Conservation (phyloP, 2,888 invertebrate species). For the Acrobasis consociella region DNA sequence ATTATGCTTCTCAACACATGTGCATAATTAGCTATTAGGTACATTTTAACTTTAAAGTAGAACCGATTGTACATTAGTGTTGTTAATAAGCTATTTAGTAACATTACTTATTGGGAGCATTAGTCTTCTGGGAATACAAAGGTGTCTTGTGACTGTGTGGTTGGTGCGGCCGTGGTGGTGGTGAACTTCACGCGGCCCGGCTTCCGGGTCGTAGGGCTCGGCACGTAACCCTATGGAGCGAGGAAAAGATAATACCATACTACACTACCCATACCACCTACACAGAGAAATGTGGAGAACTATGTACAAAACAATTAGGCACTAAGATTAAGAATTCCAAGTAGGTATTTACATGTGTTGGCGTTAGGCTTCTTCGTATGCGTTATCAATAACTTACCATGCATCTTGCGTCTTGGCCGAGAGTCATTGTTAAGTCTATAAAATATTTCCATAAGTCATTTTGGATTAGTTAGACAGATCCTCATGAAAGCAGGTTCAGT, state of each 20-base stretch:
- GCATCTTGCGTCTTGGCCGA: too few relatives aligned
- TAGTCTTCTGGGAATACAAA: conserved; percentile 59
- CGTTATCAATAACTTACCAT: too few relatives aligned
- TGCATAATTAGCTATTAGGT: too few relatives aligned
- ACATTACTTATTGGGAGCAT: conserved; percentile 27
- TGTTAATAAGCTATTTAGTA: not conserved
- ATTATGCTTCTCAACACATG: not conserved
- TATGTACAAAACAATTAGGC: conserved; percentile 4
- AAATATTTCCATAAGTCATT: too few relatives aligned
- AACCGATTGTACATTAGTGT: not conserved
- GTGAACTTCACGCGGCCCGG: conserved; percentile 26
- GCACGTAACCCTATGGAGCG: conserved; percentile 33
- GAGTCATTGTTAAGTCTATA: too few relatives aligned
- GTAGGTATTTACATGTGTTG: too few relatives aligned
- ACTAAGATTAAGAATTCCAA: too few relatives aligned
- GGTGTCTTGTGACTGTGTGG: conserved; percentile 27
- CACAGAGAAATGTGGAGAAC: not conserved
- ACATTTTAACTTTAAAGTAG: not conserved
- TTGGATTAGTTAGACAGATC: too few relatives aligned
- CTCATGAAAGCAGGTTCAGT: too few relatives aligned
- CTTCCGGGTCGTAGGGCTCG: conserved; percentile 31
- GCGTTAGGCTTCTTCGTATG: too few relatives aligned
- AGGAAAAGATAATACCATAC: conserved; percentile 12
- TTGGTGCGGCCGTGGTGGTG: conserved; percentile 29
- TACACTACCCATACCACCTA: not conserved